phyloP scores from a whole-genome alignment of 2,113 vertebrate genomes.

The Leucosticte australis region DNA sequence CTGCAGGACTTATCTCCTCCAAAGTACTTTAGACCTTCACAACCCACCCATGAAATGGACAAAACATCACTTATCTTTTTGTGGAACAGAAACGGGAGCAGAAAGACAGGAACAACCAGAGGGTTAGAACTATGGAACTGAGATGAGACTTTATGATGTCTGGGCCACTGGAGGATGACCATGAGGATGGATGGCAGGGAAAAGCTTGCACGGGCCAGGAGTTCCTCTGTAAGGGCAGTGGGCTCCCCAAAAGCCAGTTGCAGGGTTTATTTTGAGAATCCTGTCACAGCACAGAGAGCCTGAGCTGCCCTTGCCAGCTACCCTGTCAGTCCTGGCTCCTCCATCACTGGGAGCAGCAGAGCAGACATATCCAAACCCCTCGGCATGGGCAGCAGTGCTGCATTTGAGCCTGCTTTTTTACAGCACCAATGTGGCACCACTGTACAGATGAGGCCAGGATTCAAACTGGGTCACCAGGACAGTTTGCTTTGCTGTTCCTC shows the following conservation, averaged over 20 bases:
- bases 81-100: background rate
- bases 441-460: background rate
- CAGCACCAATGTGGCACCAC: accelerated
- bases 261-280: background rate
- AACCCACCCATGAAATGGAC: accelerated
- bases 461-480: background rate
- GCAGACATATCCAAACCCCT: background rate
- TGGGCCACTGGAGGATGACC: background rate
- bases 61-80: background rate
- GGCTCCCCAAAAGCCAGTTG: background rate
- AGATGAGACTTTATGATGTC: background rate
- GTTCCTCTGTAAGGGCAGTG: background rate
- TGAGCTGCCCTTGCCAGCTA: background rate
- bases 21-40: background rate
- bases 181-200: background rate
- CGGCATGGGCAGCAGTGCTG: accelerated
- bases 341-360: background rate
- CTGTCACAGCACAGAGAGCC: background rate
- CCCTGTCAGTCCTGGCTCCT: background rate
- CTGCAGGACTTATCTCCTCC: background rate
- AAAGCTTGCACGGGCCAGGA: background rate
- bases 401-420: background rate
- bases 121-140: background rate
- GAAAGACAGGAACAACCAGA: background rate
- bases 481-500: background rate